phyloP scores from a whole-genome alignment of 2,888 invertebrate species.

The Harmothoe impar region DNA sequence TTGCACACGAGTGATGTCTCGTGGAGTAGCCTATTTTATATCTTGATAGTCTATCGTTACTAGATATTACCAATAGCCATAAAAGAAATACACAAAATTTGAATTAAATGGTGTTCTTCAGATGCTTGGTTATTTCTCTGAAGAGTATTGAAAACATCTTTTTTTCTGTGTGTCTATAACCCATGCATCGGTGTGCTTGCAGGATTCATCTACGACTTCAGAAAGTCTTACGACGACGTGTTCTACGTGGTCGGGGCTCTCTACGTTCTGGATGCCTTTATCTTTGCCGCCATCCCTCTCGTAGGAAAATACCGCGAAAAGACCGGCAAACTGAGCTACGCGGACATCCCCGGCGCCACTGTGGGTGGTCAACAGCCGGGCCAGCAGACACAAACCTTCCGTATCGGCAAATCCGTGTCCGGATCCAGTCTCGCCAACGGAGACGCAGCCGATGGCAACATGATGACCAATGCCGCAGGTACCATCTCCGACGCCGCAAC shows the following conservation, averaged over 20 bases:
- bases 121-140: too few species aligned
- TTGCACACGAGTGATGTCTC: too few species aligned
- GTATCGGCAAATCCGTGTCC: slow-evolving; percentile 62
- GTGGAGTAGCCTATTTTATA: too few species aligned
- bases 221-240: slow-evolving; percentile 74
- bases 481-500: background rate
- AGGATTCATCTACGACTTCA: slow-evolving; percentile 73
- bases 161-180: too few species aligned
- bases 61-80: too few species aligned
- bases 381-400: slow-evolving; percentile 63
- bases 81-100: too few species aligned
- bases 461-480: slow-evolving; percentile 19
- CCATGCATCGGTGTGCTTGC: background rate
- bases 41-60: too few species aligned
- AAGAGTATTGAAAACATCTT: too few species aligned
- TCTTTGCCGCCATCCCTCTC: slow-evolving; percentile 72
- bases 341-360: slow-evolving; percentile 47
- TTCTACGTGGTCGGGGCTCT: slow-evolving; percentile 74
- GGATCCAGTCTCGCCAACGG: slow-evolving; percentile 65
- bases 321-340: slow-evolving; percentile 38
- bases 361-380: slow-evolving; percentile 25
- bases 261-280: slow-evolving; percentile 71
- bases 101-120: too few species aligned
- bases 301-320: slow-evolving; percentile 63
- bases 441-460: slow-evolving; percentile 63